phyloP scores from a whole-genome alignment of 2,113 vertebrate genomes.

The Chloropsis cyanopogon region DNA sequence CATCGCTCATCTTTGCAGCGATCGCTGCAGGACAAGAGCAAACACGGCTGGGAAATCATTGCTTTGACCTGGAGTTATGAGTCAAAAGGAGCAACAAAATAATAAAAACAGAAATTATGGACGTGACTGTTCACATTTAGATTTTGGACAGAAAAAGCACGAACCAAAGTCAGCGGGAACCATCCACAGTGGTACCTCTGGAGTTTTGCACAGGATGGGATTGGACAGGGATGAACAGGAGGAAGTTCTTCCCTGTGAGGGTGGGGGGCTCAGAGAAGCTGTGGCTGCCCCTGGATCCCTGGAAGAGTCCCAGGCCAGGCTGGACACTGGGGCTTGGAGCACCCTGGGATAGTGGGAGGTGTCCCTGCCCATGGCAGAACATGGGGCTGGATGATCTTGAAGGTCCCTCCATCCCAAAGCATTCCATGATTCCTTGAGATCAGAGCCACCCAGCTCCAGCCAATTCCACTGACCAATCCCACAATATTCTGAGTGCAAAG shows the following conservation, averaged over 20 bases:
- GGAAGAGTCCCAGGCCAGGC: rapidly evolving
- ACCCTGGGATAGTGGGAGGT: rapidly evolving
- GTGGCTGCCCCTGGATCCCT: neutral
- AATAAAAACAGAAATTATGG: neutral
- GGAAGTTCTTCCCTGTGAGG: neutral
- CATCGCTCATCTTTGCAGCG: neutral
- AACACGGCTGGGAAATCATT: neutral
- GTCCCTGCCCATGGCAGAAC: neutral
- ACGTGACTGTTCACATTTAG: rapidly evolving
- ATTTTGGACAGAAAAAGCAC: neutral
- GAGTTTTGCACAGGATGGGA: neutral
- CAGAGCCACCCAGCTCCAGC: neutral
- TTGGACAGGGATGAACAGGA: neutral
- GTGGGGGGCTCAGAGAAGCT: neutral
- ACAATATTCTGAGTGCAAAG: neutral
- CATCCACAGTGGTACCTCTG: rapidly evolving
- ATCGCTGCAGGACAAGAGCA: neutral
- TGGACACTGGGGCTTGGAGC: neutral
- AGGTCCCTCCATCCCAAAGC: neutral
- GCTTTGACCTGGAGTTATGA: neutral
- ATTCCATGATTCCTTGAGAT: neutral
- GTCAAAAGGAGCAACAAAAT: neutral
- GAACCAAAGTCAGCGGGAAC: neutral
- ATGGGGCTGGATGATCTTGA: neutral
- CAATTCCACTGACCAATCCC: neutral